phyloP scores from a whole-genome alignment of 2,888 invertebrate species.

The Dicranocentrus wangi region DNA sequence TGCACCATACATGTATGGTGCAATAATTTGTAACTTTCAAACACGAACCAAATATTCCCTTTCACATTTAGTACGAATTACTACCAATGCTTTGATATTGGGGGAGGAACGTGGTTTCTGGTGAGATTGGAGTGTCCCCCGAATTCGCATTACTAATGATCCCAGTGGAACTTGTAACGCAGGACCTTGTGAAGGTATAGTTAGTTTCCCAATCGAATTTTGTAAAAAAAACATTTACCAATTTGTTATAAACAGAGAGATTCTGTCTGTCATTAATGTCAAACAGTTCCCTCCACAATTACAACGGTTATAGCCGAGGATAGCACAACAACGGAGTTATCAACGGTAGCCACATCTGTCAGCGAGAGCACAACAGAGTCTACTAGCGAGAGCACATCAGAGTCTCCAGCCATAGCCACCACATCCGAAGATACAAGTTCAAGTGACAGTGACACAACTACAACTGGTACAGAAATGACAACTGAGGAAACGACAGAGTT shows the following conservation, averaged over 20 bases:
- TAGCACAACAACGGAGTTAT: too few species aligned
- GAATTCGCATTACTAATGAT: conserved; percentile 22
- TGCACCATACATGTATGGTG: not conserved
- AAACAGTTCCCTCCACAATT: too few species aligned
- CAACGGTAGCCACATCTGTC: too few species aligned
- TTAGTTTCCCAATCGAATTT: too few species aligned
- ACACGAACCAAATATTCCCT: too few species aligned
- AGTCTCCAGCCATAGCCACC: conserved; percentile 5
- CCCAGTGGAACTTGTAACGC: not conserved
- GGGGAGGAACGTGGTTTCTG: not conserved
- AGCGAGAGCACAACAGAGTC: conserved; percentile 1
- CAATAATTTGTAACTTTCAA: not conserved
- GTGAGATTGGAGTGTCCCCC: conserved; percentile 24
- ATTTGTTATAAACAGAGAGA: too few species aligned
- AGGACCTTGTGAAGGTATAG: conserved; percentile 35
- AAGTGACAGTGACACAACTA: not conserved
- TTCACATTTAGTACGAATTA: conserved; percentile 22
- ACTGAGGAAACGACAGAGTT: conserved; percentile 13
- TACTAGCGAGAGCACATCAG: conserved; percentile 20
- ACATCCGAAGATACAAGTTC: conserved; percentile 11
- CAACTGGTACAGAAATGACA: conserved; percentile 20
- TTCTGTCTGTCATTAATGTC: too few species aligned
- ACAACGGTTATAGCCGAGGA: too few species aligned
- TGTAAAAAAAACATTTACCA: too few species aligned
- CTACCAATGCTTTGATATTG: conserved; percentile 39